Base-by-base conservation (phyloP, 92 coral and sea anemone genomes). In the Actinernus sp. region DNA sequence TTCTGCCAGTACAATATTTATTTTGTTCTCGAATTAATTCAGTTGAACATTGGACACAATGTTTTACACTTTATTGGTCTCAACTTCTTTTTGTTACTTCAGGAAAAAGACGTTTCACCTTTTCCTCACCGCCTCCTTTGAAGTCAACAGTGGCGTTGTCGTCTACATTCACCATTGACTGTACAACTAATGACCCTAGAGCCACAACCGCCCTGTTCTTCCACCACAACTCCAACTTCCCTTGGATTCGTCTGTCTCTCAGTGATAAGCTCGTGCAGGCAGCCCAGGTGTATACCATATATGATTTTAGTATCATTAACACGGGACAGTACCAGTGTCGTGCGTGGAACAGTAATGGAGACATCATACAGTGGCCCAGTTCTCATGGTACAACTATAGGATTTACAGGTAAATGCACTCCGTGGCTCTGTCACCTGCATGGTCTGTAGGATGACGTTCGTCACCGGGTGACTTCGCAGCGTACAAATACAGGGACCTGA, bases 281-380 rank as follows among this genome's bases (percentile, higher is more conserved):
- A 27, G 73, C 49, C 19, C 17, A 49, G 11, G 59, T 31, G 1
- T 64, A 48, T 46, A 64, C 49, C 8, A 14, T 65, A 18, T 25
- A 23, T 4, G 16, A 32, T 36, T 18, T 50, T 34, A 31, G 41
- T 16, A 13, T 22, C 23, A 20, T 18, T 10, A 39, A 68, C 19
- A 47, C 76, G 28, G 76, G 76, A 17, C 55, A 54, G 9, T 68
- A 51, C 38, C 28, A 68, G 30, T 68, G 76, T 41, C 44, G 25
- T 13, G 76, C 76, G 3, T 38, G 18, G 10, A 68, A 68, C 23
- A 18, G 17, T 8, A 26, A 7, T 17, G 70, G 70, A 1, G 6
- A 6, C 4, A 44, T 30, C 2, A 63, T 63, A 40, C 4, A 28
- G 12, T 63, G 56, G 55, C 31, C 68, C 6, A 27, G 12, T 20